Evolutionary conservation across 2,113 vertebrate species (phyloP), one percentile per base, ranked within the genome.

Genomic region (Peromyscus leucopus): DNA sequence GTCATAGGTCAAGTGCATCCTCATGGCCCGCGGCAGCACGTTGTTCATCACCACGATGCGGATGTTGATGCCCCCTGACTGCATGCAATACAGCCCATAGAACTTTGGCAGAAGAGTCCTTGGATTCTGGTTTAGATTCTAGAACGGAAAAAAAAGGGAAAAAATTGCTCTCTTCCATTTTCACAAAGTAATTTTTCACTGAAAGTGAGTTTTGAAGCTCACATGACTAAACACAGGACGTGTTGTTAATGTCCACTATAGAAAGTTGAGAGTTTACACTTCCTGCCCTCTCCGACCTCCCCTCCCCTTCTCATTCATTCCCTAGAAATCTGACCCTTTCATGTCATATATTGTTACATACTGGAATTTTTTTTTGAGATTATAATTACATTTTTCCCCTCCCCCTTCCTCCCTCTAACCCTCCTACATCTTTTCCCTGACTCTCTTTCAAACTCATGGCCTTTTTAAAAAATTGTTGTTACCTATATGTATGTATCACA

Each of bases 91-190:
- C 0, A 99, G 99, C 57, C 99, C 99, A 46, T 99, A 99, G 98
- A 99, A 99, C 97, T 99, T 99, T 13, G 99, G 99, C 93, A 99
- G 98, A 83, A 99, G 98, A 1, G 99, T 99, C 98, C 99, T 99
- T 10, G 99, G 99, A 97, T 99, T 99, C 98, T 99, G 99, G 96
- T 99, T 99, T 96, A 99, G 98, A 97, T 99, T 99, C 99, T 99
- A 97, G 90, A 98, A 97, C 6, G 76, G 74, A 96, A 48, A 69
- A 31, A 31, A 76, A 42, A 19, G 72, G 31, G 55, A 36, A 65
- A 88, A 97, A n/a, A 0, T 69, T 48, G 94, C 42, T 46, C 86
- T 87, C 39, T 46, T 11, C 39, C 63, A 65, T 78, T 94, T 85
- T 88, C 57, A 94, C 39, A 90, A 94, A 85, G 61, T 75, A 82